Percentiles rank a stretch among this genome's conserved stretches.
These are phyloP conservation scores for Ceyx melanurus DNA, from an alignment of 2,113 vertebrate genomes.

Conservation along the genomic window DNA sequence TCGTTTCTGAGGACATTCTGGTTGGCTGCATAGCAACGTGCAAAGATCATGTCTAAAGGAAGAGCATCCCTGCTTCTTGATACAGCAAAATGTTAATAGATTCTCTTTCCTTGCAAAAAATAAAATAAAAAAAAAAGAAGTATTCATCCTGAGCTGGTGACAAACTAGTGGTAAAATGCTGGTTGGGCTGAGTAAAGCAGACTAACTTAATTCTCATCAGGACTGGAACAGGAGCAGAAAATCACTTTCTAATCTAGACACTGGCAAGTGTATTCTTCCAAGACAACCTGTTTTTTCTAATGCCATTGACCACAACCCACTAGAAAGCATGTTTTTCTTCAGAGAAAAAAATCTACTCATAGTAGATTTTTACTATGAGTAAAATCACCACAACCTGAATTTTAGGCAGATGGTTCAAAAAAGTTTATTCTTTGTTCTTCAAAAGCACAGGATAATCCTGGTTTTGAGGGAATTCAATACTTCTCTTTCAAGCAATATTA, in stretches of 20 bases:
- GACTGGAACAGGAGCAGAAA: slow-evolving; percentile 23
- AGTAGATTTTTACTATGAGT: neutral
- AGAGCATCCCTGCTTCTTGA: neutral
- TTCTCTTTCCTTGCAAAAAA: neutral
- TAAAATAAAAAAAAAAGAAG: too few species aligned
- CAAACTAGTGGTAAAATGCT: slow-evolving; percentile 22
- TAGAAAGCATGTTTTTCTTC: neutral
- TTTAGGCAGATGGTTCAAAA: neutral
- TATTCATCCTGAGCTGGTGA: slow-evolving; percentile 5
- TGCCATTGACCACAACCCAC: slow-evolving; percentile 7
- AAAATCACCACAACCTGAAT: neutral
- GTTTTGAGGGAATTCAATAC: neutral
- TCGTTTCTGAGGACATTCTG: neutral
- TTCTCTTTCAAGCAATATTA: neutral
- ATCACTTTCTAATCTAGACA: slow-evolving; percentile 17
- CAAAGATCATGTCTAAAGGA: slow-evolving; percentile 22
- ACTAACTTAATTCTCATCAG: slow-evolving; percentile 52
- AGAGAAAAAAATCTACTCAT: neutral
- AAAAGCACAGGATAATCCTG: neutral
- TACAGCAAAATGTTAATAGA: slow-evolving; percentile 9
- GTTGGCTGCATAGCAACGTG: neutral
- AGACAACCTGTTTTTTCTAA: slow-evolving; percentile 47
- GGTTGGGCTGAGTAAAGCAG: slow-evolving; percentile 5
- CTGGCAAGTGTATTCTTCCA: slow-evolving; percentile 45
- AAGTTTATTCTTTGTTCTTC: neutral